Percentiles rank a stretch among this genome's conserved stretches.
Evolutionary conservation across 2,888 invertebrate genomes (phyloP).

Genomic region (Pachycephus smyrnensis): DNA sequence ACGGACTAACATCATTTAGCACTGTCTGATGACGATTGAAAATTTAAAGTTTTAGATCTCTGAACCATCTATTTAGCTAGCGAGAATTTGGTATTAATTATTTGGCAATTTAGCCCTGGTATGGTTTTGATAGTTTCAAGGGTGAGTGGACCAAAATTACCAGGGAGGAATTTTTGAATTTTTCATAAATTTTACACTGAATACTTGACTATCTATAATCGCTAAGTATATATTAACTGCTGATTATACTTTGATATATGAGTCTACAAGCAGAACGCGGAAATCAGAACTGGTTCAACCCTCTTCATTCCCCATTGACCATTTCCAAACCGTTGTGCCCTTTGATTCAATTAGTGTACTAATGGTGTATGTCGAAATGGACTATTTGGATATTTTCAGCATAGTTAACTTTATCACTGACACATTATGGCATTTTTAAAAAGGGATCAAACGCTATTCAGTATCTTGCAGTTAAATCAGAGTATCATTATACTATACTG

Average conservation of each 20-base stretch:
- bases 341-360: neutral
- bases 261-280: neutral
- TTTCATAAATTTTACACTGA: neutral
- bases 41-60: slow-evolving; percentile 19
- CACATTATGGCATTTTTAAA: neutral
- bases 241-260: neutral
- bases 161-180: neutral
- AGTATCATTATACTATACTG: neutral
- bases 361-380: neutral
- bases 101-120: neutral
- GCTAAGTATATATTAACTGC: neutral
- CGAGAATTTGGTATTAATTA: neutral
- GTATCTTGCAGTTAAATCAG: neutral
- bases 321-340: neutral
- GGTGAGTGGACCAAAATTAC: neutral
- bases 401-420: neutral
- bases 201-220: neutral
- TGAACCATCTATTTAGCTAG: neutral
- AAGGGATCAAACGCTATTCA: neutral
- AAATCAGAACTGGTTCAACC: neutral
- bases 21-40: slow-evolving; percentile 26
- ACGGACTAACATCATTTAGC: slow-evolving; percentile 38
- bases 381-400: neutral
- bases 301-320: neutral
- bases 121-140: neutral